Percentiles rank a stretch among this genome's conserved stretches.
phyloP scores from a whole-genome alignment of 1,140 invertebrate species.

The Sycobia sp. region DNA sequence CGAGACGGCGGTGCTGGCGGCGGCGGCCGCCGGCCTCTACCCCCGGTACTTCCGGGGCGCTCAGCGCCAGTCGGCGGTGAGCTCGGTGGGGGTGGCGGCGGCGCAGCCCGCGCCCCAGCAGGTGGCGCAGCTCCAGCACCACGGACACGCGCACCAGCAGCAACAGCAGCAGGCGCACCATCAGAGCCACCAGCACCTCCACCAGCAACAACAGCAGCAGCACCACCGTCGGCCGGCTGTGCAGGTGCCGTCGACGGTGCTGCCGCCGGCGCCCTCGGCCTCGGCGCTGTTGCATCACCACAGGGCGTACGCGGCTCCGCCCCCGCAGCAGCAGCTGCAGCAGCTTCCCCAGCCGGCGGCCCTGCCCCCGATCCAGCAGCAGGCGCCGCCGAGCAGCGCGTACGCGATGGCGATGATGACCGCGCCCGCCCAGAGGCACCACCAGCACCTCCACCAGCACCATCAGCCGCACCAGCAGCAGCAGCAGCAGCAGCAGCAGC shows the following conservation, averaged over 20 bases:
- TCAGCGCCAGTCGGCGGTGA: no score
- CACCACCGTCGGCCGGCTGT: conserved; percentile 35
- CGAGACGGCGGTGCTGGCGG: conserved; percentile 15
- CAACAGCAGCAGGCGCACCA: conserved; percentile 38
- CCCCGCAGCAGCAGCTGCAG: conserved; percentile 47
- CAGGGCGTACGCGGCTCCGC: conserved; percentile 19
- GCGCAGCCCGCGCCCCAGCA: no score
- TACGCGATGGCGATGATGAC: conserved; percentile 36
- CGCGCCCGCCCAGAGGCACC: neutral
- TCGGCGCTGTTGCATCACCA: conserved; percentile 10
- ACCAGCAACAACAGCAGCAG: conserved; percentile 39
- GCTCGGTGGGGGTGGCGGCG: no score
- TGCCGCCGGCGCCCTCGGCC: conserved; percentile 16
- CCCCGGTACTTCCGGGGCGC: conserved; percentile 34
- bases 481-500: conserved; percentile 25
- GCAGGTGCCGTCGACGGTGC: conserved; percentile 35
- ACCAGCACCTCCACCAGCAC: conserved; percentile 38
- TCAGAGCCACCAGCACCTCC: conserved; percentile 48
- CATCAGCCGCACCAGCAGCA: conserved; percentile 37
- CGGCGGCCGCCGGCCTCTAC: conserved; percentile 34
- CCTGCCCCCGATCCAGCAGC: conserved; percentile 38
- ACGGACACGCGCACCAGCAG: conserved; percentile 39
- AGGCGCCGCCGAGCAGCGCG: conserved; percentile 37
- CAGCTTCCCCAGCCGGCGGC: conserved; percentile 41
- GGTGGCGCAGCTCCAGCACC: no score